Base-by-base conservation (phyloP, 2,797 vertebrate species). In the Sebastes taczanowskii region DNA sequence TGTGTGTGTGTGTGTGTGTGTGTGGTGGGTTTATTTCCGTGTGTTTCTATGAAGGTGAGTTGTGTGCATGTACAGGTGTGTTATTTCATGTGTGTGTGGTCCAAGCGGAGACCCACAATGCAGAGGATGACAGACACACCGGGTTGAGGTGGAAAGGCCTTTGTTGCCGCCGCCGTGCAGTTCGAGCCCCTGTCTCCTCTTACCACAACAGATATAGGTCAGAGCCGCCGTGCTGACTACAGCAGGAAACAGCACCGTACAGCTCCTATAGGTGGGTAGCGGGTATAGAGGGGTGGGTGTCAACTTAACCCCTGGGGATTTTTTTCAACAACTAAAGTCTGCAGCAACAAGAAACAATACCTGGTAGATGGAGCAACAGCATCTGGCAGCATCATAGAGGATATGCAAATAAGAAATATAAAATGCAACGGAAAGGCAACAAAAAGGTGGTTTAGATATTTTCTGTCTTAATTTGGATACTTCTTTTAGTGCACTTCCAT, bases 101-200 rank as follows among this genome's bases (percentile, higher is more conserved):
- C 74, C 32, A 16, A 46, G 35, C 71, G 30, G 55, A 83, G 74
- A 81, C 22, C 32, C 69, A 86, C 74, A 90, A 80, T 64, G 62
- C 11, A 8, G 63, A 9, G 77, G 78, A 78, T 87, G 87, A 93
- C 84, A 86, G 88, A 88, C 86, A 74, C 34, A 25, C 67, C 11
- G 2, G 78, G 76, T n/a, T n/a, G 72, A 81, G 87, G 84, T 84
- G 81, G 35, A 83, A 89, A 82, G 81, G 84, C 64, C 78, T 92
- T 92, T 92, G 90, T 91, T 84, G 38, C 8, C 8, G 25, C 58
- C 14, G 27, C 69, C 46, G 42, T 20, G 35, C 35, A 38, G 35
- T 66, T 77, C 53, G 9, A 70, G 18, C 46, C 69, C n/a, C 20
- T 22, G n/a, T 86, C 83, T 92, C 80, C 3, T 67, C 74, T 91